Evolutionary conservation across 2,113 vertebrate species (phyloP), one percentile per base, ranked within the genome.

Genomic region (Rhipidura dahli): DNA sequence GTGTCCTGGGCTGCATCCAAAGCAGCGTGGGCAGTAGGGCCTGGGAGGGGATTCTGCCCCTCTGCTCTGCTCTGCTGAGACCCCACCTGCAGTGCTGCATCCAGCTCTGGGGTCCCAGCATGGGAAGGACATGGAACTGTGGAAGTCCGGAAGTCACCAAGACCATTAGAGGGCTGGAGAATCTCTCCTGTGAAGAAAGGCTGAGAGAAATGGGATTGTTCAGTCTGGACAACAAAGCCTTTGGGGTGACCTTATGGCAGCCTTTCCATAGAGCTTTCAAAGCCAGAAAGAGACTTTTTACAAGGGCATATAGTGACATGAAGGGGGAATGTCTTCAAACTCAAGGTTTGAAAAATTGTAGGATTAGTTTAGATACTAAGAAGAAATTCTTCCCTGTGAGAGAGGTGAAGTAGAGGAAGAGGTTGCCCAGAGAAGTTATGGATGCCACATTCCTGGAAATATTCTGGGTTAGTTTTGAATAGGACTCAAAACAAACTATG

Each of bases 61-160:
- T 50, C 71, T 85, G 21, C 61, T 42, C 35, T 47, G 42, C 37
- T 27, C 69, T 73, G 35, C 0, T 54, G 28, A 42, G 31, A 50
- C 13, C 26, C 21, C 16, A 17, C 5, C 30, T 42, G 11, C 44
- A 42, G 51, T 1, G 37, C 71, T 57, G 42, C 30, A 42, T 30
- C 10, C 30, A 76, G 42, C 26, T 50, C 17, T 16, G 21, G 10
- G 51, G 13, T 31, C 7, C 10, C 21, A 35, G 31, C 37, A 42
- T 17, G 37, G 37, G 6, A 37, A 37, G 3, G 39, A n/a, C 18
- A 44, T 16, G 6, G 14, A 77, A 0, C 15, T 53, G 28, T 7
- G 33, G 33, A 69, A 28, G 22, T 13, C 23, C 39, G n/a, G 19
- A 53, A 28, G 63, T 44, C 16, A 45, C 12, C 0, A 1, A 53